These are phyloP conservation scores for Thaleichthys pacificus DNA, from an alignment of 2,797 vertebrate species.

Conservation along the genomic window DNA sequence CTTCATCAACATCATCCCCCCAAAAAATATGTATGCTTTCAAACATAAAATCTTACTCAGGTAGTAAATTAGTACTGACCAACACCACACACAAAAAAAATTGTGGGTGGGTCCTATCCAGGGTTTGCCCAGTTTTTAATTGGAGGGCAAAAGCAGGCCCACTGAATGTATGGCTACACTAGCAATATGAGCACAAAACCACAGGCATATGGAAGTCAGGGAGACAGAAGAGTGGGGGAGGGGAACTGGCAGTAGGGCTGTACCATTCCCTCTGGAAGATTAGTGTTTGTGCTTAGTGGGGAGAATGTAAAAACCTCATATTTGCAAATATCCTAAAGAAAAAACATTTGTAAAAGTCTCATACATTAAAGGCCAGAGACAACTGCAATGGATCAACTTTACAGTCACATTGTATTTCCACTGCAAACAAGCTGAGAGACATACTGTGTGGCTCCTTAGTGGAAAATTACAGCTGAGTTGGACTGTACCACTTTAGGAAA, in stretches of 20 bases:
- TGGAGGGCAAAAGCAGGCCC: conserved; percentile 26
- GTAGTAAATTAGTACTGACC: no score
- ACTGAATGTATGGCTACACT: conserved; percentile 46
- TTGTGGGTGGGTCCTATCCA: conserved; percentile 51
- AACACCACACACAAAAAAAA: conserved; percentile 6
- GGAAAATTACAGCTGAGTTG: conserved; percentile 71
- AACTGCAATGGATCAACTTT: not conserved
- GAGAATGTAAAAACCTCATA: not conserved
- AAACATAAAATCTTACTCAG: no score
- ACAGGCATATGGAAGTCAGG: conserved; percentile 7
- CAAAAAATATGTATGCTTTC: no score
- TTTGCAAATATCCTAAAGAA: not conserved
- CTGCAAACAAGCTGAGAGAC: conserved; percentile 8
- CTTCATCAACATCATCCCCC: no score
- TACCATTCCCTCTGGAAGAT: conserved; percentile 37
- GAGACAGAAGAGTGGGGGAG: conserved; percentile 49
- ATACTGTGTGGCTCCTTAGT: conserved; percentile 46
- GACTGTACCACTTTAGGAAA: conserved; percentile 59
- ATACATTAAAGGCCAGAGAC: not conserved
- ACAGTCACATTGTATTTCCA: not conserved
- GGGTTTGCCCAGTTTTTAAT: conserved; percentile 37
- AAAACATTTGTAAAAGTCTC: not conserved
- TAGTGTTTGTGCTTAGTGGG: conserved; percentile 8
- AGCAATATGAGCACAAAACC: conserved; percentile 52
- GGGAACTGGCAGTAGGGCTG: conserved; percentile 42